These are phyloP conservation scores for Chrysopa pallens DNA, from an alignment of 1,140 invertebrate genomes.

Conservation along the genomic window DNA sequence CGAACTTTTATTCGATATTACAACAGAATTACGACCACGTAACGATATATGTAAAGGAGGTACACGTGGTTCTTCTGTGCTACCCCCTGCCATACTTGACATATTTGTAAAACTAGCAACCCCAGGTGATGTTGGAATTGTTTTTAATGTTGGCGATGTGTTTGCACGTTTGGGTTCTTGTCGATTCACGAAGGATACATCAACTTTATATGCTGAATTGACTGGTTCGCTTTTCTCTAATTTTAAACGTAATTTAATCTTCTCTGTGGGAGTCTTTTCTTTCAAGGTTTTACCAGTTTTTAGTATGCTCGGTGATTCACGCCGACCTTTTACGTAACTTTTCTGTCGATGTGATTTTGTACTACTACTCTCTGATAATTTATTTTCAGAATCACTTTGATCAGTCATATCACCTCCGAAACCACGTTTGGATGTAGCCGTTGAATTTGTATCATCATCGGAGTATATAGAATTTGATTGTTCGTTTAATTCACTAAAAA, in stretches of 20 bases:
- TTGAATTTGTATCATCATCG: conserved; percentile 29
- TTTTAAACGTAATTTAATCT: conserved; percentile 68
- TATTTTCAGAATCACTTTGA: conserved; percentile 43
- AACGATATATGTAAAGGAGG: conserved; percentile 79
- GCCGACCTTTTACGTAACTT: conserved; percentile 10
- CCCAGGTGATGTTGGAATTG: conserved; percentile 1
- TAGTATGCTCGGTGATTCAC: conserved; percentile 18
- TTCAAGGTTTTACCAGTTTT: conserved; percentile 14
- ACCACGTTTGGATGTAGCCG: conserved; percentile 1
- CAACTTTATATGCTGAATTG: conserved; percentile 58
- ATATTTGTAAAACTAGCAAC: conserved; percentile 3
- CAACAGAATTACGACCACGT: conserved; percentile 67
- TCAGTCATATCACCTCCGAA: conserved; percentile 20
- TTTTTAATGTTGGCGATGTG: conserved; percentile 1
- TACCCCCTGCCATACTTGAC: conserved; percentile 19
- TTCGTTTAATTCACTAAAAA: conserved; percentile 22
- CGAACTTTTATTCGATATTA: conserved; percentile 62
- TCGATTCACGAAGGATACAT: conserved; percentile 50
- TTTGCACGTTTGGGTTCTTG: conserved; percentile 25
- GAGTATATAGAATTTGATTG: conserved; percentile 40
- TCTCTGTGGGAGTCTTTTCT: conserved; percentile 36
- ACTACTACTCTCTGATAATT: conserved; percentile 31
- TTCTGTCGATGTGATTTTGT: not conserved
- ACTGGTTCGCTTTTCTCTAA: conserved; percentile 65
- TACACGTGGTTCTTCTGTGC: conserved; percentile 51